A percentile compares a stretch with the other conserved stretches of the same genome.
These are phyloP conservation scores for Corythornis madagascariensis DNA, from an alignment of 2,113 vertebrate genomes.

Conservation along the genomic window DNA sequence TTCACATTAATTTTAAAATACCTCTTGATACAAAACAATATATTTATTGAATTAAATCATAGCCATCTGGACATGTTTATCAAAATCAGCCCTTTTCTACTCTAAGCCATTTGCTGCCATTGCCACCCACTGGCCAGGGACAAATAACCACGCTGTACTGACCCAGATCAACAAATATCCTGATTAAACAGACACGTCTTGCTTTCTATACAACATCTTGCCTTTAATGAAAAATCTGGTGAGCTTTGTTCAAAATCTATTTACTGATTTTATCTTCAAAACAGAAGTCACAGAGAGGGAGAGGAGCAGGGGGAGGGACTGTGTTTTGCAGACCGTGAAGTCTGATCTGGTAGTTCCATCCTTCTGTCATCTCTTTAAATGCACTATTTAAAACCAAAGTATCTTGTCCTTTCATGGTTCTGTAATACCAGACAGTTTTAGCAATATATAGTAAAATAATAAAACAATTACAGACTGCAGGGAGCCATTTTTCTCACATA, in stretches of 20 bases:
- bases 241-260: constrained; percentile 22
- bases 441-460: background rate
- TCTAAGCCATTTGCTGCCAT: constrained; percentile 64
- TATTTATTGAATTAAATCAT: constrained; percentile 60
- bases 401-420: background rate
- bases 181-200: constrained; percentile 61
- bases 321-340: background rate
- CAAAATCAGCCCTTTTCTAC: constrained; percentile 50
- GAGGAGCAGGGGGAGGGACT: background rate
- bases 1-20: constrained; percentile 38
- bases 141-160: constrained; percentile 50
- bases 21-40: constrained; percentile 14
- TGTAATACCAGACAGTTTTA: background rate
- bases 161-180: constrained; percentile 67
- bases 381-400: background rate
- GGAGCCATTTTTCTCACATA: background rate
- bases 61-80: constrained; percentile 72
- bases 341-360: constrained; percentile 19
- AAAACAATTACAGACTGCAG: background rate
- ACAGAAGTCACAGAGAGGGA: background rate
- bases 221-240: constrained; percentile 18
- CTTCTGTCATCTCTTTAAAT: background rate
- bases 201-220: constrained; percentile 15
- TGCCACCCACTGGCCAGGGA: constrained; percentile 64
- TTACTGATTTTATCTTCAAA: constrained; percentile 46